Evolutionary conservation across 2,888 invertebrate genomes (phyloP).

Genomic region (Aleiodes alternator): DNA sequence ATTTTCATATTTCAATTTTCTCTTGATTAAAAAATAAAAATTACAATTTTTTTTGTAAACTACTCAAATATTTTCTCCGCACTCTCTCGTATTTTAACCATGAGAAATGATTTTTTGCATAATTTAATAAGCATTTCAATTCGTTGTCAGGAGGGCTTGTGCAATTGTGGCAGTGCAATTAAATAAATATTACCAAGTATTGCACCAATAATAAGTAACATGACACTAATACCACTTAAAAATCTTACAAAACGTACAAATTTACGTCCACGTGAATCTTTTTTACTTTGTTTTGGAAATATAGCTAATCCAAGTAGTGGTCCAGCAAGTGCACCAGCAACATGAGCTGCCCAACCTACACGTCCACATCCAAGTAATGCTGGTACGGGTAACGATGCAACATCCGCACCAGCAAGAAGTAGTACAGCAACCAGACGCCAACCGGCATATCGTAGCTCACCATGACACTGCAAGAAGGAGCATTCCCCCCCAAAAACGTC

Average conservation of each 20-base stretch:
- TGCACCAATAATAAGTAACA: conserved; percentile 69
- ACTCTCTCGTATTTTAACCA: conserved; percentile 71
- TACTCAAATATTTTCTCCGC: conserved; percentile 71
- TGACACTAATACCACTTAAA: conserved; percentile 69
- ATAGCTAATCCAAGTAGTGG: conserved; percentile 80
- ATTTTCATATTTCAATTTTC: neutral
- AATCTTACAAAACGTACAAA: conserved; percentile 72
- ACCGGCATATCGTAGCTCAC: conserved; percentile 72
- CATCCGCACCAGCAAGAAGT: conserved; percentile 82
- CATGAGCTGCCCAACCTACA: conserved; percentile 85
- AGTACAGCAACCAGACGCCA: conserved; percentile 77
- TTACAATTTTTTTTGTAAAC: conserved; percentile 8
- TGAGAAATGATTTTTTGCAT: conserved; percentile 71
- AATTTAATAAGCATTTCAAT: conserved; percentile 71
- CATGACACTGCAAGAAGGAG: conserved; percentile 69
- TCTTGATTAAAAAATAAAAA: neutral
- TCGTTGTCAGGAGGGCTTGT: conserved; percentile 72
- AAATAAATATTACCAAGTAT: conserved; percentile 72
- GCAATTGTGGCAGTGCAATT: conserved; percentile 70
- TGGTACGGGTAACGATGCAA: conserved; percentile 76
- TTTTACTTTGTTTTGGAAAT: conserved; percentile 74
- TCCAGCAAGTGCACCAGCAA: conserved; percentile 83
- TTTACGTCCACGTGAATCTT: conserved; percentile 69
- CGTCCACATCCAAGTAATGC: conserved; percentile 70
- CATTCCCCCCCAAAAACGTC: conserved; percentile 32